Base-by-base conservation (phyloP, 2,888 invertebrate genomes). In the Dugesia japonica region DNA sequence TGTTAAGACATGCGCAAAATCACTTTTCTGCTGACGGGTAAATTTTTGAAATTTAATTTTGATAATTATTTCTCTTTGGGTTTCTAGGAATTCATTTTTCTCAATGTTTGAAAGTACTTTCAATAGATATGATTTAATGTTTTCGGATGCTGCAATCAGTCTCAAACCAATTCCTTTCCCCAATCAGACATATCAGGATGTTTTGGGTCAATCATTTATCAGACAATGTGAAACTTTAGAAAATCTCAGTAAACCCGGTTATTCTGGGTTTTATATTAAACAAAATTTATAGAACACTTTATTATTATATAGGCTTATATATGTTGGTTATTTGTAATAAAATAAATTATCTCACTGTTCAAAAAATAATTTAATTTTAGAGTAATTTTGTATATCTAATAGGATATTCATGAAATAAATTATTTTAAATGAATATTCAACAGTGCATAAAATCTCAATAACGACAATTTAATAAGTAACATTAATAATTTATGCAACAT, bases 131-230 rank as follows among this genome's bases (percentile, higher is more conserved):
- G 95, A 97, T 85, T 87, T 97, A 26, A 92, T 97, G 80, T 97
- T 97, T 86, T 92, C 92, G 86, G 95, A 97, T 84, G 91, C 94
- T 0, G 91, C 95, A 0, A 90, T 93, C 26, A 90, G 93, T 79
- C 86, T 97, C 28, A 88, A 89, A 80, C 87, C 90, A 0, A 87
- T 95, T 27, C 87, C 89, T 0, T 87, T 88, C 74, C 87, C 88
- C 26, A 85, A 89, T 81, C 87, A 92, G 1, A 88, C 90, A 74
- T 92, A 90, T 81, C 88, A 89, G 27, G 83, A 86, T 0, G 91
- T 91, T 82, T 85, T 91, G 33, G 90, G 91, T 0, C 85, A 85
- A 38, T 89, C 89, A 82, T 91, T 89, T 82, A 88, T 91, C 87
- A 87, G 89, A 78, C 90, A 90, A 0, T 87, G 89, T 79, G 87